Percentiles rank a stretch among this genome's conserved stretches.
Evolutionary conservation across 2,113 vertebrate species (phyloP).

Genomic region (Spheniscus mendiculus): DNA sequence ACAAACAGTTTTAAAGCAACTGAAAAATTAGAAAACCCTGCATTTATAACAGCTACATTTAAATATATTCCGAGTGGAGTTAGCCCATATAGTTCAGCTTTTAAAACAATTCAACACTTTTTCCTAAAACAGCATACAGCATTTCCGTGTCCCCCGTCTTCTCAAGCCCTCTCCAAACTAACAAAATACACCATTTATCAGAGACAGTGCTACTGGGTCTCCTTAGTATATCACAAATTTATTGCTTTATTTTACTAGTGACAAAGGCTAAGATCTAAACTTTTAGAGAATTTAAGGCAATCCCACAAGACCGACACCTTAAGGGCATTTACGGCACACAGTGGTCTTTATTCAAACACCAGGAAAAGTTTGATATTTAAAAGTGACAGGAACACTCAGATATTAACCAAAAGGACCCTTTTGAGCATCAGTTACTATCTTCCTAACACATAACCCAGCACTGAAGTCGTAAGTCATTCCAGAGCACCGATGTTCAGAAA

Average conservation of each 20-base stretch:
- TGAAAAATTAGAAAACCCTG: neutral
- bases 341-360: neutral
- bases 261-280: neutral
- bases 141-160: neutral
- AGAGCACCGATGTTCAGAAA: neutral
- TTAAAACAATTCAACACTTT: neutral
- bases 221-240: neutral
- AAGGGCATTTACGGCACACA: neutral
- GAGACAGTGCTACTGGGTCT: neutral
- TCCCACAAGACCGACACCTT: neutral
- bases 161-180: neutral
- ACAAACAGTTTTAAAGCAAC: neutral
- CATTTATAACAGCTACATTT: neutral
- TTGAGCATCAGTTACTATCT: neutral
- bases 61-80: neutral
- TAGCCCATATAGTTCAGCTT: neutral
- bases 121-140: neutral
- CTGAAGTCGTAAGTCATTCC: neutral
- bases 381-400: neutral
- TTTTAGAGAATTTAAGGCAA: slow-evolving; percentile 37
- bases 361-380: neutral
- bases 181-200: neutral
- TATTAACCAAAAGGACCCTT: neutral
- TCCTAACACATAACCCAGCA: neutral
- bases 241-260: slow-evolving; percentile 28